Percentiles rank a stretch among this genome's conserved stretches.
These are phyloP conservation scores for Scelioninae gen. 1 DNA, from an alignment of 2,888 invertebrate species.

Conservation along the genomic window DNA sequence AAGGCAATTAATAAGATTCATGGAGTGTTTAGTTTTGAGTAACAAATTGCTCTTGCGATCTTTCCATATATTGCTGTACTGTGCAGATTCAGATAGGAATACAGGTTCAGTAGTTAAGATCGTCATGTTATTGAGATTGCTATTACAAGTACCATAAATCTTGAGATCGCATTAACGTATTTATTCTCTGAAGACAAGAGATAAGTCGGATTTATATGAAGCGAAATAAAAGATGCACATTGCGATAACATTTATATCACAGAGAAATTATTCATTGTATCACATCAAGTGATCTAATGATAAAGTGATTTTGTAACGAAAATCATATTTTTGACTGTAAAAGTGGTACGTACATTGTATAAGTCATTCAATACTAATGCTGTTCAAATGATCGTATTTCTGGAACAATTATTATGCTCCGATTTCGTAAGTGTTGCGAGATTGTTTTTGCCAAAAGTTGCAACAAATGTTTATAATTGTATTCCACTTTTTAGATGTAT, in stretches of 20 bases:
- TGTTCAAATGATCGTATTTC: not conserved
- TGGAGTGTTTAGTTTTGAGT: conserved; percentile 24
- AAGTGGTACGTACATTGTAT: no score
- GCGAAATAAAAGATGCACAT: not conserved
- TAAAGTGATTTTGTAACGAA: not conserved
- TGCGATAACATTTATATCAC: not conserved
- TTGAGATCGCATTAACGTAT: conserved; percentile 28
- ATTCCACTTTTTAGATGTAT: conserved; percentile 26
- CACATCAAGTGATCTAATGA: not conserved
- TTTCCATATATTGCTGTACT: not conserved
- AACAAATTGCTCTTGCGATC: conserved; percentile 23
- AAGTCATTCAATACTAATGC: no score
- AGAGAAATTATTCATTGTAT: conserved; percentile 9
- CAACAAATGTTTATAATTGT: conserved; percentile 22
- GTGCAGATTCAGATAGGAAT: conserved; percentile 24
- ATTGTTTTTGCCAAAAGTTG: conserved; percentile 34
- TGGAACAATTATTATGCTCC: conserved; percentile 16
- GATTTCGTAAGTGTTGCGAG: conserved; percentile 40
- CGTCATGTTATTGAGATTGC: conserved; percentile 41
- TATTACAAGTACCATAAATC: conserved; percentile 44
- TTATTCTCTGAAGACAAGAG: conserved; percentile 42
- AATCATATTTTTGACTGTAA: no score
- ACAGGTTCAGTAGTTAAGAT: conserved; percentile 29
- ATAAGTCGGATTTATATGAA: conserved; percentile 8
- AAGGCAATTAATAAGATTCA: conserved; percentile 19